Conservation (phyloP, 1,140 invertebrate genomes). For the Luehdorfia chinensis region DNA sequence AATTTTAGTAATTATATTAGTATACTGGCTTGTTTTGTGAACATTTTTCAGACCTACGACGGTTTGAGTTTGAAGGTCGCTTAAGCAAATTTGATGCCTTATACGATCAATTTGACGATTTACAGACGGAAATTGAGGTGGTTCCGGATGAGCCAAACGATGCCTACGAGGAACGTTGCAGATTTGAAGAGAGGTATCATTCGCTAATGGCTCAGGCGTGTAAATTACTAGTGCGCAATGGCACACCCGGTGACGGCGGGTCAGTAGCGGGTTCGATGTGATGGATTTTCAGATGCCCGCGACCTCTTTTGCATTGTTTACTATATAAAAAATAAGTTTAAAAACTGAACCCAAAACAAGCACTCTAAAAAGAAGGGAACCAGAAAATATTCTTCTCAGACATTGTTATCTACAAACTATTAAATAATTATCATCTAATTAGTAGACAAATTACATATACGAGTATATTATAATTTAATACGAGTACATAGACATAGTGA, state of each 20-base stretch:
- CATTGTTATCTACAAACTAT: too few relatives aligned
- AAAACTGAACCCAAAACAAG: too few relatives aligned
- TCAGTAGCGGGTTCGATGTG: not conserved
- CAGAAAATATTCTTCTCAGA: too few relatives aligned
- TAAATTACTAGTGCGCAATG: not conserved
- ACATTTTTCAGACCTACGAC: not conserved
- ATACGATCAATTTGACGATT: conserved; percentile 11
- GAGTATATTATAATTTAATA: too few relatives aligned
- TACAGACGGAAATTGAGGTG: conserved; percentile 14
- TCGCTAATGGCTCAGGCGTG: conserved; percentile 4
- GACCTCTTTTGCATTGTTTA: too few relatives aligned
- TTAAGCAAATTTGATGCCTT: conserved; percentile 10
- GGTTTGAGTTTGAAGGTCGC: conserved; percentile 10
- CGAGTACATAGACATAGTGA: too few relatives aligned
- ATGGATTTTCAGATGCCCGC: too few relatives aligned
- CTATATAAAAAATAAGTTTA: too few relatives aligned
- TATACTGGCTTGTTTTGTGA: not conserved
- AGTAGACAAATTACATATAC: too few relatives aligned
- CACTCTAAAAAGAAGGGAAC: too few relatives aligned
- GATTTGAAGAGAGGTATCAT: conserved; percentile 12
- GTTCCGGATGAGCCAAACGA: not conserved
- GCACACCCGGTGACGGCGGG: not conserved
- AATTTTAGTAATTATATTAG: conserved; percentile 9
- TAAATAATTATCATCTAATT: too few relatives aligned
- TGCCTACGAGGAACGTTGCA: conserved; percentile 8